phyloP scores from a whole-genome alignment of 1,140 invertebrate genomes.

The Danaus melanippus region DNA sequence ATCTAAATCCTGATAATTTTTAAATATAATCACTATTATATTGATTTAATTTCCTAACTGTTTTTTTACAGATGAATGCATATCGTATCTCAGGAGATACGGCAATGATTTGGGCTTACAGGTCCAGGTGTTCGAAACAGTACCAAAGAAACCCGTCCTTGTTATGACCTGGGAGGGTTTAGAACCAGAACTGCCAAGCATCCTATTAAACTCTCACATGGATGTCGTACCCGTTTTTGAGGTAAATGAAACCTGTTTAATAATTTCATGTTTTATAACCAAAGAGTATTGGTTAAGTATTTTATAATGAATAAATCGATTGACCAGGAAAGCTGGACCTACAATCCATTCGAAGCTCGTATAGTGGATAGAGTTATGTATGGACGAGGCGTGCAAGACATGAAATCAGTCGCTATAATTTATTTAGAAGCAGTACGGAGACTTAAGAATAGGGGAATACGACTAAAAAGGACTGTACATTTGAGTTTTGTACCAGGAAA shows the following conservation, averaged over 20 bases:
- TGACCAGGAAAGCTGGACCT: conserved; percentile 72
- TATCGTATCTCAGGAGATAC: conserved; percentile 80
- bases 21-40: no score
- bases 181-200: conserved; percentile 78
- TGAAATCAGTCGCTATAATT: conserved; percentile 85
- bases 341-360: conserved; percentile 82
- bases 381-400: conserved; percentile 86
- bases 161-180: conserved; percentile 87
- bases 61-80: conserved; percentile 77
- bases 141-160: conserved; percentile 81
- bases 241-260: conserved; percentile 55
- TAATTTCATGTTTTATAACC: no score
- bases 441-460: conserved; percentile 73
- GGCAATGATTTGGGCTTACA: conserved; percentile 79
- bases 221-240: conserved; percentile 94
- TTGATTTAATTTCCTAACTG: no score
- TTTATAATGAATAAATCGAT: no score
- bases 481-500: conserved; percentile 87
- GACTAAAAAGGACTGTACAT: conserved; percentile 79
- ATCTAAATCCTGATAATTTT: no score
- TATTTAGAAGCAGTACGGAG: conserved; percentile 84
- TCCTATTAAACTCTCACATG: conserved; percentile 94
- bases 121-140: conserved; percentile 72
- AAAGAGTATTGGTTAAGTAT: no score
- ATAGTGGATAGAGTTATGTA: conserved; percentile 86